Base-by-base conservation (phyloP, 2,797 vertebrate species). In the Smutsia temminckii region DNA sequence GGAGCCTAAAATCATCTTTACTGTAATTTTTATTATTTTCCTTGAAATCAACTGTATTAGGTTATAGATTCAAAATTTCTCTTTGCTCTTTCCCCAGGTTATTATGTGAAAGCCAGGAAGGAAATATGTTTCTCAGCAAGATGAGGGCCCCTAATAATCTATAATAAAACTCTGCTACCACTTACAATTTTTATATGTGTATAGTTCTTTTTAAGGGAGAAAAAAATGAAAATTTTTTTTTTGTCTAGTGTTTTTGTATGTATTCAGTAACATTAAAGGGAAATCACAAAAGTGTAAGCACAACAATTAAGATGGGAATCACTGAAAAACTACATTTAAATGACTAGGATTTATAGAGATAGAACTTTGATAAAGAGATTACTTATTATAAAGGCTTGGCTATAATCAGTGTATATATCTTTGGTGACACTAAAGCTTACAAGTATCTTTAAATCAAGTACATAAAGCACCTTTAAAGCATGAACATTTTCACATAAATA, bases 1-100 rank as follows among this genome's bases (percentile, higher is more conserved):
- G 71, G 34, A 84, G 18, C 25, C 18, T 84, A n/a, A 57, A 88
- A 93, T 78, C 6, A 32, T 75, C 17, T 91, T 93, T 85, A 59
- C 34, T 77, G 23, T 90, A 87, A 74, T 84, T 94, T 94, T 85
- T 83, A 92, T 92, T 89, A 55, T 93, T 96, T 97, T 94, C 55
- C 40, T 93, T 96, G 51, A 97, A 95, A 89, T 94, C 16, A 94
- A 90, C 16, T 85, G 51, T 91, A 61, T 93, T 83, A 93, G 27
- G 29, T 37, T 83, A 94, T 16, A 23, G 55, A 83, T 91, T 94
- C 84, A 94, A 95, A 91, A 83, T 74, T 71, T 85, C 63, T 89
- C 78, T 5, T 89, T 90, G 42, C 8, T 6, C 53, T 51, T 85
- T 79, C 18, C 16, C 5, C 32, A 94, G 68, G n/a, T 27, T 46